Conservation (phyloP, 2,888 invertebrate species). For the Chrysina gloriosa region DNA sequence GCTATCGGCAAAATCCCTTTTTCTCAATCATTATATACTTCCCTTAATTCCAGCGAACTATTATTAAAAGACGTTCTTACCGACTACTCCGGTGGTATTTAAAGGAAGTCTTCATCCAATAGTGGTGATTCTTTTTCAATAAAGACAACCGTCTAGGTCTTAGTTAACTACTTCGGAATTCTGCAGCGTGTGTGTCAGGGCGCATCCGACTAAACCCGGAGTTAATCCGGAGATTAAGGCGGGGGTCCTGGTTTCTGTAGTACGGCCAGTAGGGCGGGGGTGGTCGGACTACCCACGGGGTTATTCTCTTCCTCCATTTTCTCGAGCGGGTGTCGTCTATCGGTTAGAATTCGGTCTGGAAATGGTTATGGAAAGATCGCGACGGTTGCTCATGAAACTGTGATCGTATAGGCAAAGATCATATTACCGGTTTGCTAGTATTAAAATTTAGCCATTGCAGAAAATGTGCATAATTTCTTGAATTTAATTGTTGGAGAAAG, state of each 20-base stretch:
- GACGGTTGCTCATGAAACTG: constrained; percentile 41
- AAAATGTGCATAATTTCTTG: no score
- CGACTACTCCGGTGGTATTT: not conserved
- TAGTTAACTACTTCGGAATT: constrained; percentile 25
- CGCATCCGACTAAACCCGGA: constrained; percentile 41
- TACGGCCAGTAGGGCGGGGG: constrained; percentile 36
- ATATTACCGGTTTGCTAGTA: not conserved
- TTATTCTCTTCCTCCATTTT: not conserved
- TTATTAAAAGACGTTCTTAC: constrained; percentile 10
- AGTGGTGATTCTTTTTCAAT: constrained; percentile 24
- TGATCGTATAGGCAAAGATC: constrained; percentile 29
- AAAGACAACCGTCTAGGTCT: constrained; percentile 10
- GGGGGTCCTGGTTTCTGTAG: constrained; percentile 28
- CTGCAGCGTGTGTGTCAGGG: constrained; percentile 16
- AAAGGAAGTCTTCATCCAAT: not conserved
- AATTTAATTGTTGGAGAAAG: no score
- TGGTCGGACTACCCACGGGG: not conserved
- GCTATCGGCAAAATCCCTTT: no score
- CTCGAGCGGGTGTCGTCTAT: not conserved
- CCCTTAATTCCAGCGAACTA: not conserved
- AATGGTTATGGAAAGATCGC: constrained; percentile 46
- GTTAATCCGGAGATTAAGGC: constrained; percentile 43
- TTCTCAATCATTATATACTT: no score
- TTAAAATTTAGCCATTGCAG: no score
- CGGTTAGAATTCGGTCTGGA: constrained; percentile 18